Evolutionary conservation across 2,888 invertebrate genomes (phyloP), one percentile per base, ranked within the genome.

Genomic region (Heliconius aoede): DNA sequence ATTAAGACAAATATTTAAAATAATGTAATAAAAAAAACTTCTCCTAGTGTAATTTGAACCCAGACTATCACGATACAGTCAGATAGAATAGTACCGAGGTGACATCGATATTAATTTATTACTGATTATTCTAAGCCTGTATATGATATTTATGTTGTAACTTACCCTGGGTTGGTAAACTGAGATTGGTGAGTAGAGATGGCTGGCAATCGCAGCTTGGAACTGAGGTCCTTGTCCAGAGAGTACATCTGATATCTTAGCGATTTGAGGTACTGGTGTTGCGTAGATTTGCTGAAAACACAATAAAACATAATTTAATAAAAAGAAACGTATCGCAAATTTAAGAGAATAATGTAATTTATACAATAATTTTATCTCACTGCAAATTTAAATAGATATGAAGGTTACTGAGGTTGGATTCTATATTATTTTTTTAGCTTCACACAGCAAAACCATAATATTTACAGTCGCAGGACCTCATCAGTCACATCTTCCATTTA

Each of bases 181-280:
- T 1, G 91, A 89, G 4, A 90, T 81, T 0, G 93, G 92, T 0
- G 93, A 87, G 82, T 87, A 88, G 4, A 94, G 89, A 36, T 94
- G 93, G 77, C 84, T 88, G 61, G 90, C 88, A 74, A 94, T 91
- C 24, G 91, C 91, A 4, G 86, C 85, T 26, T 89, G 90, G 83
- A 87, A 90, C 3, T 89, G 84, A 0, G 85, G 86, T 0, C 88
- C 90, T 36, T 91, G 91, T 18, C 88, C 89, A 9, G 87, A 86
- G 82, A 94, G 87, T 80, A 93, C 85, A 80, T 94, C 94, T 0
- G 94, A 93, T 72, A 94, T 89, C 83, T 94, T 94, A 32, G 88
- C 80, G 55, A 90, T 81, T 62, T 86, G 88, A 1, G 90, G 86
- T 69, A 80, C 78, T 1, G 88, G 86, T 8, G 87, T 83, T n/a